Base-by-base conservation (phyloP, 2,113 vertebrate species). In the Anhinga anhinga region DNA sequence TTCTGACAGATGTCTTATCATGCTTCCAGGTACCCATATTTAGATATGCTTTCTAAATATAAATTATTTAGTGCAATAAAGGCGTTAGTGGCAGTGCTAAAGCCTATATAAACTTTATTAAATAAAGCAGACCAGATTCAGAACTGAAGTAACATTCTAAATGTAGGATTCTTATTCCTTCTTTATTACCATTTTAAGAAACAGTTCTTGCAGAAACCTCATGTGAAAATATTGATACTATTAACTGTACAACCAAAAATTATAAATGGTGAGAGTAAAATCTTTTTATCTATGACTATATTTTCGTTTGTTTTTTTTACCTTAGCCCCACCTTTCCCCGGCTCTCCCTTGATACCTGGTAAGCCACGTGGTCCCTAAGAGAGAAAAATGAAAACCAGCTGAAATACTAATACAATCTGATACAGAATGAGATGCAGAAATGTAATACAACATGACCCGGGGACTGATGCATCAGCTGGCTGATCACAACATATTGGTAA, bases 271-370 rank as follows among this genome's bases (percentile, higher is more conserved):
- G 81, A 53, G 29, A 76, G 47, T 61, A 93, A 82, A 97, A 55
- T 40, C 2, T 70, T 86, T 49, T 70, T 36, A 42, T 67, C 27
- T 84, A 8, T 47, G 56, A 45, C 7, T 47, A 20, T 47, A 18
- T 38, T 1, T 12, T 67, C 34, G 11, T 47, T 29, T 4, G 32
- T 20, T 52, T 59, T 13, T 56, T 98, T 97, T 99, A 99, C 99
- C 99, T 97, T 98, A 95, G 97, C 89, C 53, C 99, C 99, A 89
- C 98, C 96, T 65, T 97, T 98, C 86, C 99, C 99, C 65, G 98
- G 98, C 66, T 99, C 99, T 93, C 99, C 99, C 96, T 99, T 99
- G 95, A 98, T 96, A 62, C 99, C 99, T 65, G 97, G 97, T 40
- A 98, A 92, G 38, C 99, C 99, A 95, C 97, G 99, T 53, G 95